A percentile compares a stretch with the other conserved stretches of the same genome.
Conservation (phyloP, 2,888 invertebrate genomes). For the Torymus auratus region DNA sequence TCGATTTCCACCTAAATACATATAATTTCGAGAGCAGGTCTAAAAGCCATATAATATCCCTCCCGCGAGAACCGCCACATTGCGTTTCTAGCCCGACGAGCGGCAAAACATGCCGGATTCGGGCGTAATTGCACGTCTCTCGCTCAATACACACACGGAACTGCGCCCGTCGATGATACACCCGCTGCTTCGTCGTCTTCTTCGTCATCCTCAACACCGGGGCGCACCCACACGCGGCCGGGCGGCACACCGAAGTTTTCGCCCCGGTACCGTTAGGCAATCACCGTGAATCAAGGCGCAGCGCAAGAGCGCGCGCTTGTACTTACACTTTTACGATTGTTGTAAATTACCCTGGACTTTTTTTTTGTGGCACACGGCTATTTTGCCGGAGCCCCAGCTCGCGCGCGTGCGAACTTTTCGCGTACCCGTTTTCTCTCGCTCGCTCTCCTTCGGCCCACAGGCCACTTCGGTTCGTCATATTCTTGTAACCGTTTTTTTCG, state of each 20-base stretch:
- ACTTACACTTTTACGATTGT: slow-evolving; percentile 68
- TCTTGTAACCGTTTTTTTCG: slow-evolving; percentile 48
- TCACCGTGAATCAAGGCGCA: slow-evolving; percentile 68
- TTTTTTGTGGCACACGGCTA: slow-evolving; percentile 54
- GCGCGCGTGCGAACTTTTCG: slow-evolving; percentile 28
- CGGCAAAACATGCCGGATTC: not conserved
- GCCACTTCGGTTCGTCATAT: slow-evolving; percentile 34
- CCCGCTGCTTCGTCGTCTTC: not conserved
- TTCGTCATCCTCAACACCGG: too few relatives aligned
- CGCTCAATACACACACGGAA: not conserved
- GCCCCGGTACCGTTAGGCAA: slow-evolving; percentile 68
- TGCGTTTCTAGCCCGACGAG: too few relatives aligned
- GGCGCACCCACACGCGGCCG: slow-evolving; percentile 7
- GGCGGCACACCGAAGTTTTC: slow-evolving; percentile 64
- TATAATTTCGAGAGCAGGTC: too few relatives aligned
- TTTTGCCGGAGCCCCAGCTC: slow-evolving; percentile 43
- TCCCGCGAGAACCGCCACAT: not conserved
- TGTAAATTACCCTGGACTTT: slow-evolving; percentile 66
- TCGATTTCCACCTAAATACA: too few relatives aligned
- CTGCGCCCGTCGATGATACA: slow-evolving; percentile 30
- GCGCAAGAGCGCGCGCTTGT: slow-evolving; percentile 61
- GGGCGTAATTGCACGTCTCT: slow-evolving; percentile 17
- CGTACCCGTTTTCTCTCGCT: slow-evolving; percentile 13
- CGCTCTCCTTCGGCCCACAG: not conserved
- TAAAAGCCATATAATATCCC: not conserved